Base-by-base conservation (phyloP, 2,888 invertebrate genomes). In the Acronicta aceris region DNA sequence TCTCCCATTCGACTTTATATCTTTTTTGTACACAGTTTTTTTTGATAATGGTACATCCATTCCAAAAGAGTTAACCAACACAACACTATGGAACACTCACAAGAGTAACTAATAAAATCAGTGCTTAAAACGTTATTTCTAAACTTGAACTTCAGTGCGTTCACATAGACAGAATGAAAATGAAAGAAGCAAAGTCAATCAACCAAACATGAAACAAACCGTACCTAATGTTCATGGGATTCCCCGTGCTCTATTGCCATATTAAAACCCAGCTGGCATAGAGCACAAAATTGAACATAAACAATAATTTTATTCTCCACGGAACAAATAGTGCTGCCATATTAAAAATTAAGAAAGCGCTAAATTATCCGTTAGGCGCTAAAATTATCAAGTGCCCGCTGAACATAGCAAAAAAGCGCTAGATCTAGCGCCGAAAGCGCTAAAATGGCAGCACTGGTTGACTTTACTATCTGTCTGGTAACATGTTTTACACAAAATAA, bases 91-190 rank as follows among this genome's bases (percentile, higher is more conserved):
- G 54, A 58, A 54, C 54, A 54, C 58, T 63, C 62, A 41, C 57
- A 63, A 58, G 6, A 59, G 53, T 49, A 53, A 53, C 59, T 48
- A 59, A 59, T 60, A 54, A 60, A 59, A 60, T 60, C 54, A 63
- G 45, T 54, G 46, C 45, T 54, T 54, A 54, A 53, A 54, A 54
- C 58, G 55, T 64, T 58, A 64, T 64, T 59, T 64, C 63, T 64
- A 43, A 64, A 59, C 58, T 64, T 64, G 59, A 64, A 64, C 58
- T 63, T 63, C 54, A 63, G 58, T 64, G 59, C 62, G 62, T 38
- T 64, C 63, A 64, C 59, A 64, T 55, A 54, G 54, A 59, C 52
- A 53, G 57, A 53, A 63, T 47, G 58, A 64, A 54, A 49, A 45
- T 50, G 54, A 65, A 65, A 64, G 59, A 55, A 59, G 64, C 64